A percentile compares a stretch with the other conserved stretches of the same genome.
These are phyloP conservation scores for Sarcophaga bullata DNA, from an alignment of 1,140 invertebrate species.

Conservation along the genomic window DNA sequence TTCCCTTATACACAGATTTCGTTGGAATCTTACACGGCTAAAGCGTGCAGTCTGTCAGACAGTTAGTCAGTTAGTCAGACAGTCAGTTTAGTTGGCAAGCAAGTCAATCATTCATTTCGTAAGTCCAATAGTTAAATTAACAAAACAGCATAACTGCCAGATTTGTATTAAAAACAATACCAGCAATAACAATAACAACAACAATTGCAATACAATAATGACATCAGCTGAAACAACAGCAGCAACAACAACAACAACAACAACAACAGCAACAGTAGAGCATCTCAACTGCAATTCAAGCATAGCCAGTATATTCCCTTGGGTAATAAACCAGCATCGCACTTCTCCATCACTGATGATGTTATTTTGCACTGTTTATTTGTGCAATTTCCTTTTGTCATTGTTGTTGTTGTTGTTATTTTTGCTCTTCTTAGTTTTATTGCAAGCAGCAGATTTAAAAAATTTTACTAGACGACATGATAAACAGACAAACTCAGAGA, in stretches of 20 bases:
- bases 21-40: too few relatives aligned
- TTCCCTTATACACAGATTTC: too few relatives aligned
- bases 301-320: not conserved
- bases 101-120: not conserved
- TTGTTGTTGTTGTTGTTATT: not conserved
- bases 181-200: slow-evolving; percentile 7
- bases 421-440: not conserved
- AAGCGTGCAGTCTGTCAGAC: too few relatives aligned
- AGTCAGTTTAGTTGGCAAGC: too few relatives aligned
- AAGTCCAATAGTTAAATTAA: slow-evolving; percentile 20
- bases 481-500: too few relatives aligned
- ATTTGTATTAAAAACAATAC: not conserved
- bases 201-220: slow-evolving; percentile 10
- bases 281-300: too few relatives aligned
- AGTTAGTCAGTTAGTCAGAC: too few relatives aligned
- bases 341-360: slow-evolving; percentile 14
- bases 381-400: not conserved
- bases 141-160: slow-evolving; percentile 19
- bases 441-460: slow-evolving; percentile 12
- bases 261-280: not conserved
- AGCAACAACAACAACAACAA: not conserved
- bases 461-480: not conserved
- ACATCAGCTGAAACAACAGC: not conserved
- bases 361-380: not conserved
- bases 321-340: slow-evolving; percentile 3